These are phyloP conservation scores for Athalia cordata DNA, from an alignment of 2,888 invertebrate species.

Conservation along the genomic window DNA sequence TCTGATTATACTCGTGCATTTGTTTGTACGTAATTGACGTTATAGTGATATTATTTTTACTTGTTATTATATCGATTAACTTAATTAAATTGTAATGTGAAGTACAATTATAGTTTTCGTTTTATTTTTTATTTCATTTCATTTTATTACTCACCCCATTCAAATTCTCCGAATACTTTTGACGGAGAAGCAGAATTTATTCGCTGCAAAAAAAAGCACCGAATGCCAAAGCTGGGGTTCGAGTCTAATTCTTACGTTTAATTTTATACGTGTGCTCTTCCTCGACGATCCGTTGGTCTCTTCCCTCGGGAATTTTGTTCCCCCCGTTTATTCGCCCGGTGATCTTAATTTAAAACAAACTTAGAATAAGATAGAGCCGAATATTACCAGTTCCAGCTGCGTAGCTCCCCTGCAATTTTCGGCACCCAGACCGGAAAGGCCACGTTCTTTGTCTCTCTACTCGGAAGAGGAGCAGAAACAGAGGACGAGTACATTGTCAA, in stretches of 20 bases:
- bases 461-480: constrained; percentile 66
- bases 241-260: neutral
- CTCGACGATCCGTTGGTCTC: constrained; percentile 16
- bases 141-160: neutral
- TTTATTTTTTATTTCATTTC: constrained; percentile 7
- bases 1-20: neutral
- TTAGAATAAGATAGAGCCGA: constrained; percentile 12
- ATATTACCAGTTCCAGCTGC: constrained; percentile 59
- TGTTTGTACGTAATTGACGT: neutral
- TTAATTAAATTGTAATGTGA: neutral
- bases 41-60: constrained; percentile 32
- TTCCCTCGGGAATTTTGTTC: neutral
- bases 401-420: constrained; percentile 48
- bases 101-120: neutral
- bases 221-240: neutral
- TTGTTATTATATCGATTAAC: neutral
- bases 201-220: neutral
- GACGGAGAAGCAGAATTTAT: neutral
- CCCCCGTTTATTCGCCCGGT: neutral
- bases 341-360: neutral
- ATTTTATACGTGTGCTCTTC: neutral
- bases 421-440: constrained; percentile 63
- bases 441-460: constrained; percentile 67
- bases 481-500: constrained; percentile 58
- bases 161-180: too few species aligned